Percentiles rank a stretch among this genome's conserved stretches.
These are phyloP conservation scores for Leuctra nigra DNA, from an alignment of 2,888 invertebrate genomes.

Conservation along the genomic window DNA sequence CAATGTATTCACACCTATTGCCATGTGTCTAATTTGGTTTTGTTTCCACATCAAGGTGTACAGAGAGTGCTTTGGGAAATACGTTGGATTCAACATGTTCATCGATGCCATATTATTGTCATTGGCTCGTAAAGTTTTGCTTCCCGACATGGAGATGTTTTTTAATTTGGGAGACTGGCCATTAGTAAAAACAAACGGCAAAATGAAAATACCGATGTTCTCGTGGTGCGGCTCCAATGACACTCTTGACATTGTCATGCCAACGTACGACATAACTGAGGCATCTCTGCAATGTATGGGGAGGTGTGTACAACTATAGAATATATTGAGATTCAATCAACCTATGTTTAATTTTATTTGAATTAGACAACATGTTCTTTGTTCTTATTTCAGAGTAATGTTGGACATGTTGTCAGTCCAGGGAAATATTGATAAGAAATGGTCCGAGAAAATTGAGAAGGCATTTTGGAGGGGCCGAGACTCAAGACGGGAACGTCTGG, in stretches of 20 bases:
- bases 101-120: conserved; percentile 82
- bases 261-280: conserved; percentile 92
- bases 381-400: conserved; percentile 70
- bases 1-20: conserved; percentile 3
- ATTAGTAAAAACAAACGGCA: conserved; percentile 48
- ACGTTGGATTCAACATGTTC: conserved; percentile 95
- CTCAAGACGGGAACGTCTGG: conserved; percentile 74
- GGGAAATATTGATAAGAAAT: conserved; percentile 60
- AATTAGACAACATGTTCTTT: conserved; percentile 2
- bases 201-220: conserved; percentile 68
- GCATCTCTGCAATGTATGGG: conserved; percentile 91
- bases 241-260: conserved; percentile 82
- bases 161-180: conserved; percentile 97
- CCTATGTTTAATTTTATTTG: conserved; percentile 6
- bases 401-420: conserved; percentile 88
- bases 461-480: conserved; percentile 93
- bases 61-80: conserved; percentile 86
- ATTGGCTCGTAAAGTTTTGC: conserved; percentile 64
- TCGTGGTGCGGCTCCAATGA: conserved; percentile 94
- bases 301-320: conserved; percentile 48
- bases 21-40: neutral
- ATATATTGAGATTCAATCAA: neutral
- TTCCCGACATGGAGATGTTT: conserved; percentile 87
- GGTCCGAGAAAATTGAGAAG: conserved; percentile 66
- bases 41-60: conserved; percentile 63